Evolutionary conservation across 2,888 invertebrate species (phyloP).

Genomic region (Lysandra coridon): DNA sequence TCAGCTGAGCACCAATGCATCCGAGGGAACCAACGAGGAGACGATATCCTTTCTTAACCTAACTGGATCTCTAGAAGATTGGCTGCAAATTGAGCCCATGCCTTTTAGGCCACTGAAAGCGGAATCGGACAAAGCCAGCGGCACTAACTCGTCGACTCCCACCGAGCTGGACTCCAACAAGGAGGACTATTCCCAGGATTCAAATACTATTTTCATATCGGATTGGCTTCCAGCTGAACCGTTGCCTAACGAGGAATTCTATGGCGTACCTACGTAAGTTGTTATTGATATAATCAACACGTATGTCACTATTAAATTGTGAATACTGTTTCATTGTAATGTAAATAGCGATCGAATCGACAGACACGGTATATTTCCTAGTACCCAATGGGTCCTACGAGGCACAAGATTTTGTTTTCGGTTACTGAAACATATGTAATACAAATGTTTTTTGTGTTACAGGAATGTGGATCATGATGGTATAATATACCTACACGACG

Average conservation of each 20-base stretch:
- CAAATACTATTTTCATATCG: constrained; percentile 58
- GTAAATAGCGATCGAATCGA: background rate
- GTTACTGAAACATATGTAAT: background rate
- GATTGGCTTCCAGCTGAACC: constrained; percentile 83
- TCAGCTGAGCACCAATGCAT: constrained; percentile 35
- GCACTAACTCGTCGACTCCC: constrained; percentile 42
- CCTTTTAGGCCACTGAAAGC: constrained; percentile 51
- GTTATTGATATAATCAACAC: constrained; percentile 37
- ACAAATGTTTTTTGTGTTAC: constrained; percentile 38
- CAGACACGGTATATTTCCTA: background rate
- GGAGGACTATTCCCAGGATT: constrained; percentile 37
- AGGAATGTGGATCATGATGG: constrained; percentile 72
- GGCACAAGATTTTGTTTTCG: too few relatives aligned
- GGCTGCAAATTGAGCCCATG: constrained; percentile 63
- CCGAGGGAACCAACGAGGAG: constrained; percentile 47
- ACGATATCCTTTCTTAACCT: constrained; percentile 62
- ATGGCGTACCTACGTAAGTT: constrained; percentile 83
- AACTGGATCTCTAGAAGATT: constrained; percentile 63
- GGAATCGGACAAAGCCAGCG: constrained; percentile 42
- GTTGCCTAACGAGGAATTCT: constrained; percentile 75
- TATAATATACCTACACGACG: constrained; percentile 66
- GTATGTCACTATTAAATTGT: background rate
- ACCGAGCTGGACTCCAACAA: constrained; percentile 38
- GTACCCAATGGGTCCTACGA: background rate
- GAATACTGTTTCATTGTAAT: too few relatives aligned